Evolutionary conservation across 2,888 invertebrate genomes (phyloP).

Genomic region (Thecocarcelia acutangulata): DNA sequence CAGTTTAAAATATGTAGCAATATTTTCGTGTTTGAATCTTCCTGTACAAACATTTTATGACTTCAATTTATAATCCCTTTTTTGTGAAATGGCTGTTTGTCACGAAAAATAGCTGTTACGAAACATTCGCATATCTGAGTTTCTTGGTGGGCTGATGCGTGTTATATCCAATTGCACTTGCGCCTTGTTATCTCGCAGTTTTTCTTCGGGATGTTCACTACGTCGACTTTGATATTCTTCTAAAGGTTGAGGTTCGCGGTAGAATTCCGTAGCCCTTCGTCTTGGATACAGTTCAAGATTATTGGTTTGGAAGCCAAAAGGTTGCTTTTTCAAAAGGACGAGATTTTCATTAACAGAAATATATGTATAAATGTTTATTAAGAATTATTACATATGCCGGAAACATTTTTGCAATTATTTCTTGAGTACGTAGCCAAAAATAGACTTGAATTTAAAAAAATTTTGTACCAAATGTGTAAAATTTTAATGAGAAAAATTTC

Average conservation of each 20-base stretch:
- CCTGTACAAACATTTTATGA: too few relatives aligned
- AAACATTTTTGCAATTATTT: slow-evolving; percentile 65
- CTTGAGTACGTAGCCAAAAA: slow-evolving; percentile 39
- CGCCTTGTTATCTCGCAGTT: slow-evolving; percentile 42
- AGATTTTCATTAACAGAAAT: not conserved
- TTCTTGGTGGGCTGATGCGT: slow-evolving; percentile 75
- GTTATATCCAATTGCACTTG: slow-evolving; percentile 45
- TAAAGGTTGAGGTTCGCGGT: slow-evolving; percentile 70
- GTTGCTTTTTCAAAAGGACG: slow-evolving; percentile 35
- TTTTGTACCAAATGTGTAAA: slow-evolving; percentile 42
- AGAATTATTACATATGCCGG: slow-evolving; percentile 68
- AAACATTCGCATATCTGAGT: slow-evolving; percentile 76
- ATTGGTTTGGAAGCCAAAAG: slow-evolving; percentile 48
- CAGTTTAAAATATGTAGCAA: too few relatives aligned
- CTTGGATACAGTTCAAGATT: slow-evolving; percentile 74
- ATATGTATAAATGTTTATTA: not conserved
- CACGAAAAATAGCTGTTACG: slow-evolving; percentile 80
- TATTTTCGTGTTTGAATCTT: too few relatives aligned
- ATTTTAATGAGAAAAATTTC: slow-evolving; percentile 49
- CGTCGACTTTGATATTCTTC: slow-evolving; percentile 73
- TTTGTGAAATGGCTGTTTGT: too few relatives aligned
- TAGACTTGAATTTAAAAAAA: slow-evolving; percentile 5
- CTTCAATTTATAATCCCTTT: too few relatives aligned
- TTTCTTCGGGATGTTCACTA: slow-evolving; percentile 73
- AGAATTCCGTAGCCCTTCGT: slow-evolving; percentile 73